Conservation (phyloP, 2,113 vertebrate genomes). For the Leuciscus idus region DNA sequence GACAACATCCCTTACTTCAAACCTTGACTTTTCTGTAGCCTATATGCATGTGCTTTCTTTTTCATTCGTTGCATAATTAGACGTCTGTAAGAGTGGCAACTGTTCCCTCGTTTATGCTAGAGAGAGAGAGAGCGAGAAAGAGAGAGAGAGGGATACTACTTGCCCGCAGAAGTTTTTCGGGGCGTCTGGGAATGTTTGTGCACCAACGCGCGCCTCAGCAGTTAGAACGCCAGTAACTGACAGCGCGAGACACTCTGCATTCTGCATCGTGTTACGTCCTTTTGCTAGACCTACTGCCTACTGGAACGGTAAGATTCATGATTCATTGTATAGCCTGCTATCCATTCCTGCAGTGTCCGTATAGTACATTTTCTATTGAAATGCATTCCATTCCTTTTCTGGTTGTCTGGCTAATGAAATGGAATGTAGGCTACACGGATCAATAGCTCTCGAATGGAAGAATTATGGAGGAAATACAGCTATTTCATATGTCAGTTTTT, state of each 20-base stretch:
- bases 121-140: not conserved
- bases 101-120: not conserved
- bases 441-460: not conserved
- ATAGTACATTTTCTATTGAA: not conserved
- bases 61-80: not conserved
- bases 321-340: not conserved
- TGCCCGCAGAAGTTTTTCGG: slow-evolving; percentile 13
- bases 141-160: not conserved
- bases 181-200: slow-evolving; percentile 27
- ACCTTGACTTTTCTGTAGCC: not conserved
- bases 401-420: not conserved
- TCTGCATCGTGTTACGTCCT: not conserved
- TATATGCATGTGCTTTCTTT: too few relatives aligned
- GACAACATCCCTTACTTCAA: slow-evolving; percentile 1
- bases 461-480: not conserved
- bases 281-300: not conserved
- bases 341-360: not conserved
- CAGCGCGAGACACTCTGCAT: slow-evolving; percentile 15
- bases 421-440: not conserved
- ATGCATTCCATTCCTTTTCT: not conserved
- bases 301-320: slow-evolving; percentile 23
- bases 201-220: slow-evolving; percentile 13
- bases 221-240: slow-evolving; percentile 17
- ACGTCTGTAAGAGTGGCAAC: not conserved
- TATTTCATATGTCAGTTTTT: not conserved